A percentile compares a stretch with the other conserved stretches of the same genome.
These are phyloP conservation scores for Silvanus unidentatus DNA, from an alignment of 2,888 invertebrate genomes.

Conservation along the genomic window DNA sequence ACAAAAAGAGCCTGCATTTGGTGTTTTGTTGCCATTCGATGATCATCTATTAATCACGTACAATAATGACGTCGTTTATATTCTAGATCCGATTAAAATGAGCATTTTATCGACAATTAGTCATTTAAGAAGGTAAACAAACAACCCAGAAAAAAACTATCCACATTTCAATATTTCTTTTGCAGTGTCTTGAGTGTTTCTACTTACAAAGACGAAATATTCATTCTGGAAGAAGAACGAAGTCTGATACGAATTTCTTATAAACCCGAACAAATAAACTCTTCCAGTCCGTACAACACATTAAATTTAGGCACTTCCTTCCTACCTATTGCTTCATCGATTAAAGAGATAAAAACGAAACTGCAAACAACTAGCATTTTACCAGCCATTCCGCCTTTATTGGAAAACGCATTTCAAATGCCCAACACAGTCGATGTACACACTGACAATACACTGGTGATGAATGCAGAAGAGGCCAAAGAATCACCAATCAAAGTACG, in stretches of 20 bases:
- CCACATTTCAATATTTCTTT: slow-evolving; percentile 8
- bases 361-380: slow-evolving; percentile 38
- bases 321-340: slow-evolving; percentile 30
- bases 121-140: slow-evolving; percentile 53
- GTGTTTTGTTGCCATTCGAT: slow-evolving; percentile 59
- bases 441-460: slow-evolving; percentile 47
- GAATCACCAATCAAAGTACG: slow-evolving; percentile 61
- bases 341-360: slow-evolving; percentile 40
- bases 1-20: slow-evolving; percentile 57
- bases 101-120: slow-evolving; percentile 62
- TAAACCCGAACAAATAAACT: slow-evolving; percentile 54
- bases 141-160: slow-evolving; percentile 19
- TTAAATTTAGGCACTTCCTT: slow-evolving; percentile 9
- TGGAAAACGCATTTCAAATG: slow-evolving; percentile 25
- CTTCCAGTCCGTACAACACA: slow-evolving; percentile 28
- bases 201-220: slow-evolving; percentile 68
- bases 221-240: slow-evolving; percentile 73
- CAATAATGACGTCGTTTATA: slow-evolving; percentile 62
- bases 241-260: slow-evolving; percentile 72
- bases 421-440: slow-evolving; percentile 33
- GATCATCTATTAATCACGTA: slow-evolving; percentile 71
- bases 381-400: slow-evolving; percentile 33
- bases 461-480: slow-evolving; percentile 69
- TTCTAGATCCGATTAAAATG: slow-evolving; percentile 67
- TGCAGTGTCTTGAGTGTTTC: slow-evolving; percentile 55